phyloP scores from a whole-genome alignment of 2,113 vertebrate species.

The Fulmarus glacialis region DNA sequence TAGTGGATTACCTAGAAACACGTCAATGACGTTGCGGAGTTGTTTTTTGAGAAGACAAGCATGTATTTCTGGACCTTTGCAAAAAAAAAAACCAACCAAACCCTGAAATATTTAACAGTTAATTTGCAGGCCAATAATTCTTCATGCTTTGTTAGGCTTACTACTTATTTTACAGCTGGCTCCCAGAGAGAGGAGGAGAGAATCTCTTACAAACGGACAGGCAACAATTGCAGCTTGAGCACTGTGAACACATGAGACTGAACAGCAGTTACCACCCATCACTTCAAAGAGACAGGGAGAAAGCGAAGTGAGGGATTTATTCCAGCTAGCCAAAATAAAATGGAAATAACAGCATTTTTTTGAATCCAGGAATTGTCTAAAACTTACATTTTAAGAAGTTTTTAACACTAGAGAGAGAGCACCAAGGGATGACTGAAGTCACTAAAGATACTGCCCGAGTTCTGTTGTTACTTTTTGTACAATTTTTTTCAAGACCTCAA shows the following conservation, averaged over 20 bases:
- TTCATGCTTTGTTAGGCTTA: not conserved
- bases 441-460: not conserved
- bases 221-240: not conserved
- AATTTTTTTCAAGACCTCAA: not conserved
- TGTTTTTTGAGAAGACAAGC: not conserved
- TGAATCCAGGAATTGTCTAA: not conserved
- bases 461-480: not conserved
- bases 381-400: not conserved
- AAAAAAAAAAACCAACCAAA: not conserved
- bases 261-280: not conserved
- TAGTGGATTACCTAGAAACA: not conserved
- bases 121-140: not conserved
- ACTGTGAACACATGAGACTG: not conserved
- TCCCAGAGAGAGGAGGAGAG: not conserved
- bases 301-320: not conserved
- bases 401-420: not conserved
- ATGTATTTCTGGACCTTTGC: not conserved
- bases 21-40: rapidly evolving
- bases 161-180: not conserved
- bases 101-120: not conserved
- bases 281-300: not conserved
- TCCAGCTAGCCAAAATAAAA: not conserved
- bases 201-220: not conserved
- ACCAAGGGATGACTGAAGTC: not conserved
- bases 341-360: not conserved